Conservation (phyloP, 1,140 invertebrate genomes). For the Heliconius hewitsoni region DNA sequence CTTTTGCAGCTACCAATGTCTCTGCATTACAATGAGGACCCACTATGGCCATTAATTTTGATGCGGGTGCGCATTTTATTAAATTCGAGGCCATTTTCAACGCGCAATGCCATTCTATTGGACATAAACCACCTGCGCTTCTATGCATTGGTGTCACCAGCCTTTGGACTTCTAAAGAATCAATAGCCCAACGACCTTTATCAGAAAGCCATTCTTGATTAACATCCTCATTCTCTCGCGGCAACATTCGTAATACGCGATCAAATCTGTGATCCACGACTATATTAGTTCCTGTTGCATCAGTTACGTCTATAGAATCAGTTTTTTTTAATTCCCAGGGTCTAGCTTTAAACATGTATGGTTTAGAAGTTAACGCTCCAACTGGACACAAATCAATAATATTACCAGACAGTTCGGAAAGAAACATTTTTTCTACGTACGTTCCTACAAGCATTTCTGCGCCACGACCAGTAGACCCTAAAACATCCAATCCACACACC, state of each 20-base stretch:
- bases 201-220: constrained; percentile 93
- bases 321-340: constrained; percentile 85
- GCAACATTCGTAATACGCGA: constrained; percentile 88
- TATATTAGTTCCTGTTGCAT: constrained; percentile 90
- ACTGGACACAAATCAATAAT: constrained; percentile 99
- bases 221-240: constrained; percentile 87
- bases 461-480: constrained; percentile 88
- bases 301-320: constrained; percentile 88
- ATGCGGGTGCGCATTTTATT: constrained; percentile 55
- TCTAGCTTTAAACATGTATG: constrained; percentile 92
- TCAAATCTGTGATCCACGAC: constrained; percentile 86
- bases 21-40: constrained; percentile 86
- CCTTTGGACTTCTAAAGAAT: constrained; percentile 89
- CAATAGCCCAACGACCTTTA: constrained; percentile 89
- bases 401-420: constrained; percentile 98
- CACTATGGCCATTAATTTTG: constrained; percentile 84
- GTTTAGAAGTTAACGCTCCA: constrained; percentile 98
- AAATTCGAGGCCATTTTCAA: constrained; percentile 78
- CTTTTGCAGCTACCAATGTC: constrained; percentile 86
- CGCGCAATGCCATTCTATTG: constrained; percentile 85
- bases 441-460: constrained; percentile 92
- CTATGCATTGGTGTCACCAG: constrained; percentile 86
- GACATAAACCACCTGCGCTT: constrained; percentile 75
- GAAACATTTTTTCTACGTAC: constrained; percentile 98
- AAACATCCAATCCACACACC: constrained; percentile 89